Percentiles rank a stretch among this genome's conserved stretches.
Evolutionary conservation across 2,888 invertebrate genomes (phyloP).

Genomic region (Oscheius onirici): DNA sequence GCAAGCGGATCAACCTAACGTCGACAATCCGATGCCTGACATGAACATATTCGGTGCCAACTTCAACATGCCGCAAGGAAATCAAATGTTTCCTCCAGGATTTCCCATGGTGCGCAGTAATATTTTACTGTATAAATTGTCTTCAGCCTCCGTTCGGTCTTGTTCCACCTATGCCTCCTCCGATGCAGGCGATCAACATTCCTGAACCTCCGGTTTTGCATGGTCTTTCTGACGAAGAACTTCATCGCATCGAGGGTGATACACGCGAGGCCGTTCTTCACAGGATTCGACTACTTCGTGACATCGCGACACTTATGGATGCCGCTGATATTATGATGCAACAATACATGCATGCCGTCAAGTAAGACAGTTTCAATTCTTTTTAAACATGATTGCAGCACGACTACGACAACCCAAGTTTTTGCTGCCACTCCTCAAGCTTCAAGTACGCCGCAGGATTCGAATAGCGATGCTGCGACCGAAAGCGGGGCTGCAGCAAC

Average conservation of each 20-base stretch:
- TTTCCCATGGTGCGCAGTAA: not conserved
- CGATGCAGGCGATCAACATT: slow-evolving; percentile 33
- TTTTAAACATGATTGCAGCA: not conserved
- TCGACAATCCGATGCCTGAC: not conserved
- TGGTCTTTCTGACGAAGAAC: slow-evolving; percentile 83
- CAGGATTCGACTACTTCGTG: slow-evolving; percentile 84
- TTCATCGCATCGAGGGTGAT: slow-evolving; percentile 74
- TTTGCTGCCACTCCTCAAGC: not conserved
- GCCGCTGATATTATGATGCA: slow-evolving; percentile 81
- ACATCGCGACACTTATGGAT: slow-evolving; percentile 89
- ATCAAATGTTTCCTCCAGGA: not conserved
- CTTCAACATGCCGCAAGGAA: not conserved
- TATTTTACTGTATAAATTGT: too few species aligned
- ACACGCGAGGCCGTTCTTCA: slow-evolving; percentile 86
- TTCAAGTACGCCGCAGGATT: not conserved
- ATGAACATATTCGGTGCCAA: not conserved
- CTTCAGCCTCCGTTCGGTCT: slow-evolving; percentile 8
- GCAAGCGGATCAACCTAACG: not conserved
- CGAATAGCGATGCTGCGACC: not conserved
- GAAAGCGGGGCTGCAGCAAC: not conserved
- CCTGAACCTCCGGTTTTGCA: slow-evolving; percentile 73
- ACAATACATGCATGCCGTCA: slow-evolving; percentile 29
- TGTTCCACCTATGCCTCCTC: slow-evolving; percentile 6
- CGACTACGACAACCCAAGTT: not conserved
- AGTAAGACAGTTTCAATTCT: slow-evolving; percentile 3